phyloP scores from a whole-genome alignment of 2,888 invertebrate species.

The Acheta domesticus region DNA sequence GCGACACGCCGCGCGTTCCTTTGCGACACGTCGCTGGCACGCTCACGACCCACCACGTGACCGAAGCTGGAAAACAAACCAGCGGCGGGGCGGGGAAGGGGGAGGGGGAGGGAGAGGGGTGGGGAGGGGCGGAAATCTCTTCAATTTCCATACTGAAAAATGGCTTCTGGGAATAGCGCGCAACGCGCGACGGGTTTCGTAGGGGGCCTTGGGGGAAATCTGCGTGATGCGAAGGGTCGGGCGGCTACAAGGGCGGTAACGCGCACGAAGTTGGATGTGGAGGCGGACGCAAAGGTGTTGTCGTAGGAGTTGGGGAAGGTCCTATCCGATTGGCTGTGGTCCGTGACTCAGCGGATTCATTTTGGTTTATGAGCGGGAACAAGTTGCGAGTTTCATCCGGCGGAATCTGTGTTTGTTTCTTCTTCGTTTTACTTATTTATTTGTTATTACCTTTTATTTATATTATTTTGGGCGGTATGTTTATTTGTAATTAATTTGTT shows the following conservation, averaged over 20 bases:
- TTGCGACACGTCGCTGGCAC: too few relatives aligned
- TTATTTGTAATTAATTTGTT: too few relatives aligned
- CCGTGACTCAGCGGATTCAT: neutral
- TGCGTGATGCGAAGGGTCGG: neutral
- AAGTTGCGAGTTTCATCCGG: too few relatives aligned
- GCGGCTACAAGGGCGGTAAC: neutral
- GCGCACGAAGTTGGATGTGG: neutral
- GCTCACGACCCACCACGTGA: too few relatives aligned
- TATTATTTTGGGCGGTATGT: too few relatives aligned
- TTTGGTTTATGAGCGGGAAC: neutral
- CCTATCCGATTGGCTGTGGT: neutral
- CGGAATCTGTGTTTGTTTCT: too few relatives aligned
- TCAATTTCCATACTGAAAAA: slow-evolving; percentile 1
- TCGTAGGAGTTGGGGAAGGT: too few relatives aligned
- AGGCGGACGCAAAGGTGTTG: too few relatives aligned
- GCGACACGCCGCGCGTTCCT: too few relatives aligned
- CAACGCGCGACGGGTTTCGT: neutral
- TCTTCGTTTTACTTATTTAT: too few relatives aligned
- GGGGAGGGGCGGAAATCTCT: neutral
- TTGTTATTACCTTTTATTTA: too few relatives aligned
- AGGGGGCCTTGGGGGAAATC: neutral
- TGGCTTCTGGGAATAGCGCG: neutral
- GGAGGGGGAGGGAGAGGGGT: neutral
- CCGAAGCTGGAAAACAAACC: too few relatives aligned
- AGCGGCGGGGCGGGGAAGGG: neutral